These are phyloP conservation scores for Calameuta pallipes DNA, from an alignment of 2,888 invertebrate species.

Conservation along the genomic window DNA sequence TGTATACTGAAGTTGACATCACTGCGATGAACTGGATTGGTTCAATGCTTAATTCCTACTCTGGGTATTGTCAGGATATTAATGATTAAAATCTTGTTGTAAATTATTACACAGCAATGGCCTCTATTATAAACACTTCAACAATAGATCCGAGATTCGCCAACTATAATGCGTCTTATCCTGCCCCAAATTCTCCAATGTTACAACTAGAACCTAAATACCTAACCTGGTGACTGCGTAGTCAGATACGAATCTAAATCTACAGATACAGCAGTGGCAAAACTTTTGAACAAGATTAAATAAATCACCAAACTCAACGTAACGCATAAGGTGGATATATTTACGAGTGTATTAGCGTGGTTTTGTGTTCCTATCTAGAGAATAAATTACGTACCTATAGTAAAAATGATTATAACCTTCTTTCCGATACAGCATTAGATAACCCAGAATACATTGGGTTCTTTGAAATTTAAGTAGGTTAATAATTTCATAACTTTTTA, in stretches of 20 bases:
- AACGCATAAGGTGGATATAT: not conserved
- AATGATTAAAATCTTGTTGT: not conserved
- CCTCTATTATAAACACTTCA: not conserved
- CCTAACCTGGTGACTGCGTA: not conserved
- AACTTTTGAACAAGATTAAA: not conserved
- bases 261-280: not conserved
- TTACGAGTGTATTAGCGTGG: not conserved
- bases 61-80: not conserved
- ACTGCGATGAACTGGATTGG: not conserved
- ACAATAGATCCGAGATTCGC: not conserved
- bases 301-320: not conserved
- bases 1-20: no score
- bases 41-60: not conserved
- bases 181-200: not conserved
- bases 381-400: not conserved
- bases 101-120: not conserved
- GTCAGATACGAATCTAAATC: not conserved
- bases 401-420: not conserved
- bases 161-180: not conserved
- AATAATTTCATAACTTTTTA: not conserved
- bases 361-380: not conserved
- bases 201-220: not conserved
- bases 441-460: not conserved
- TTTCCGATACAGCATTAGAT: not conserved
- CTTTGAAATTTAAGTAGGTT: no score